Conservation (phyloP, 1,140 invertebrate genomes). For the Lepidurus apus region DNA sequence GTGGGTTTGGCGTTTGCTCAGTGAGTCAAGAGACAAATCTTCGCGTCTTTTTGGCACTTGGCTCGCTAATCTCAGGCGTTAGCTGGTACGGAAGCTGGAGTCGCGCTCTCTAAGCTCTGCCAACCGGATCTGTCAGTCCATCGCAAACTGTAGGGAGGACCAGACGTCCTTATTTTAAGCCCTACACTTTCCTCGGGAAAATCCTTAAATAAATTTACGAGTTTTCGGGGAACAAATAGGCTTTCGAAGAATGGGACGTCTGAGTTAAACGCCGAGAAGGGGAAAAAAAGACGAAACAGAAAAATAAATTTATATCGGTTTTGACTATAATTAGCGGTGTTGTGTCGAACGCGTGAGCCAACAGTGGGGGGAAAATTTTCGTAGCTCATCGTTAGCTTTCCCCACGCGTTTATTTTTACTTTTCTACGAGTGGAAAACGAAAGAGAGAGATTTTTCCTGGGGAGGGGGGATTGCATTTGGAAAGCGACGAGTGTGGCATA, state of each 20-base stretch:
- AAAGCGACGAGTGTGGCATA: slow-evolving; percentile 4
- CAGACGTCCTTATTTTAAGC: not conserved
- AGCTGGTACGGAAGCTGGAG: not conserved
- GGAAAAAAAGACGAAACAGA: too few species aligned
- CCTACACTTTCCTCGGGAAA: too few species aligned
- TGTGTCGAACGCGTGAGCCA: not conserved
- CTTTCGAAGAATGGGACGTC: too few species aligned
- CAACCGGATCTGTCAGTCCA: slow-evolving; percentile 1
- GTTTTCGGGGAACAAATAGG: too few species aligned
- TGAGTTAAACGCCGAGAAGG: too few species aligned
- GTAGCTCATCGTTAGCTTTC: not conserved
- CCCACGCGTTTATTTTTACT: slow-evolving; percentile 19
- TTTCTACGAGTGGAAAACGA: not conserved
- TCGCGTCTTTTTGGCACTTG: not conserved
- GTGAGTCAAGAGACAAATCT: slow-evolving; percentile 21
- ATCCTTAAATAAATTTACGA: too few species aligned
- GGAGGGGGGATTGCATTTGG: not conserved
- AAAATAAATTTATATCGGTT: not conserved
- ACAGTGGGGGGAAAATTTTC: not conserved
- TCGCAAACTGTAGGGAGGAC: not conserved
- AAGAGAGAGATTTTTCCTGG: not conserved
- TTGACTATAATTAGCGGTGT: slow-evolving; percentile 1
- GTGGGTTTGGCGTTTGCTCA: not conserved
- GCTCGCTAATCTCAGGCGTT: slow-evolving; percentile 8
- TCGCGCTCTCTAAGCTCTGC: not conserved